Base-by-base conservation (phyloP, 2,888 invertebrate genomes). In the Lacanobia oleracea region DNA sequence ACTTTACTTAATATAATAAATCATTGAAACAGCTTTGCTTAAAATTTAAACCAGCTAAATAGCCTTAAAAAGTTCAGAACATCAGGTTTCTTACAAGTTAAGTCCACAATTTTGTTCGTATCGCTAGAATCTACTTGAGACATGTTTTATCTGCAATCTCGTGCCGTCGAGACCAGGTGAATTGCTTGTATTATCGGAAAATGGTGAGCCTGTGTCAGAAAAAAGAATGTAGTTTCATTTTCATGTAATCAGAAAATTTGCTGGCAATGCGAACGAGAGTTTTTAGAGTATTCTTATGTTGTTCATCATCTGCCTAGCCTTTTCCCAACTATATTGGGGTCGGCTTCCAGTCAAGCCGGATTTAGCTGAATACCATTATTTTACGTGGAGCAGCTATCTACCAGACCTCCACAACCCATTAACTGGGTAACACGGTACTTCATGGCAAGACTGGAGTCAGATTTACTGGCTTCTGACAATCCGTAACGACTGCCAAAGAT, bases 121-220 rank as follows among this genome's bases (percentile, higher is more conserved):
- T 82, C 82, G 21, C 12, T 27, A 43, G 27, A 51, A 75, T 82
- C 75, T 43, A 66, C 70, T 71, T 12, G 67, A 64, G 48, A 51
- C 82, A 68, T 82, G 82, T 43, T 40, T 18, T 82, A 82, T 82
- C 82, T 62, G 10, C 43, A 65, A 82, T 82, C 82, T 68, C 37
- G 16, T 18, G 10, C 60, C 40, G 37, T 71, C 70, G 72, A 69
- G 70, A 75, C 18, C 82, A 82, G 82, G 82, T 82, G 72, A 63
- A 72, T 23, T 9, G 71, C 59, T 66, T 60, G 27, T 33, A 16
- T 53, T 27, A 72, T 69, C 27, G 48, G 51, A 79, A 67, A 64
- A 71, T 75, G 23, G 53, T 4, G 27, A 45, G 37, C 21, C 37
- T 43, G 43, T 18, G 43, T 21, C 45, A 23, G 43, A 43, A 27